A percentile compares a stretch with the other conserved stretches of the same genome.
Conservation (phyloP, 1,140 invertebrate species). For the Diplogasteroides magnus region DNA sequence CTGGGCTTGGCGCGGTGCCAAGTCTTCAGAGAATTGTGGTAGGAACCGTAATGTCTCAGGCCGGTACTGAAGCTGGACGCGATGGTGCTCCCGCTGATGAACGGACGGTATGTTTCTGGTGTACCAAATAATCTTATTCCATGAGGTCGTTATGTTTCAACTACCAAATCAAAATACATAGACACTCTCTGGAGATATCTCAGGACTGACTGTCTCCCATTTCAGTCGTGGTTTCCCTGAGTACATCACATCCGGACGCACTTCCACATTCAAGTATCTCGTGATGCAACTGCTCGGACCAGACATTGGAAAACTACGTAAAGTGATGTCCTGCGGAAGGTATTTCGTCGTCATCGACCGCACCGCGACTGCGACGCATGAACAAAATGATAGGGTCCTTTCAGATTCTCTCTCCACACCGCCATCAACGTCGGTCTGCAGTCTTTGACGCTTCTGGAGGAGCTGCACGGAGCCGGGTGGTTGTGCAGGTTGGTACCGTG, state of each 20-base stretch:
- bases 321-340: slow-evolving; percentile 9
- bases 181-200: too few relatives aligned
- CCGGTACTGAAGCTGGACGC: slow-evolving; percentile 36
- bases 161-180: too few relatives aligned
- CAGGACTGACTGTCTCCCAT: too few relatives aligned
- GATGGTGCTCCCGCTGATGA: slow-evolving; percentile 25
- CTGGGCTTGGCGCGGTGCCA: too few relatives aligned
- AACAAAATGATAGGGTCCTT: background rate
- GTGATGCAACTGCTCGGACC: slow-evolving; percentile 34
- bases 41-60: background rate
- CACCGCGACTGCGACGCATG: background rate
- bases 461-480: slow-evolving; percentile 35
- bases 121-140: too few relatives aligned
- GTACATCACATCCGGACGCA: slow-evolving; percentile 25
- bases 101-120: background rate
- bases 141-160: too few relatives aligned
- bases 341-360: background rate
- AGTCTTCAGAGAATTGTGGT: background rate
- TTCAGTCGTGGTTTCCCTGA: slow-evolving; percentile 22
- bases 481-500: slow-evolving; percentile 11
- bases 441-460: slow-evolving; percentile 35
- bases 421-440: slow-evolving; percentile 32
- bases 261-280: slow-evolving; percentile 25
- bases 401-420: slow-evolving; percentile 33
- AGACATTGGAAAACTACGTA: slow-evolving; percentile 27